These are phyloP conservation scores for Agrotis ipsilon DNA, from an alignment of 2,888 invertebrate genomes.

Conservation along the genomic window DNA sequence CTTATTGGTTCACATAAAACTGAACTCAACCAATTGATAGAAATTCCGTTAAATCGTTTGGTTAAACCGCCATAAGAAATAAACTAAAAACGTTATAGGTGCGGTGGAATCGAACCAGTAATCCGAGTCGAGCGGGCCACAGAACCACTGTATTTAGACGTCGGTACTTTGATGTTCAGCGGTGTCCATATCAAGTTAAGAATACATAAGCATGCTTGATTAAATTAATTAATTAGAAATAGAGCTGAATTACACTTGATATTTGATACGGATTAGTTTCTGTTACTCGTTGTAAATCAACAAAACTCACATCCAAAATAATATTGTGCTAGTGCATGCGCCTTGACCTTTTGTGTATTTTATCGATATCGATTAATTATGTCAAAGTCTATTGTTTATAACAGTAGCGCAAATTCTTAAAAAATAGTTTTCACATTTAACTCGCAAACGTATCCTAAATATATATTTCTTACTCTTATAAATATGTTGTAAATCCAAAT, in stretches of 20 bases:
- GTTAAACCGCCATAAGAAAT: constrained; percentile 21
- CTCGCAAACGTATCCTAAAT: no score
- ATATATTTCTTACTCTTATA: not conserved
- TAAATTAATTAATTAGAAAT: constrained; percentile 22
- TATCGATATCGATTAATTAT: constrained; percentile 26
- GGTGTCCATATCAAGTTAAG: constrained; percentile 1
- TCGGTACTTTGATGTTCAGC: constrained; percentile 16
- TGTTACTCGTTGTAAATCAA: not conserved
- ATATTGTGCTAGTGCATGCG: not conserved
- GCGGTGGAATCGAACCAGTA: constrained; percentile 3
- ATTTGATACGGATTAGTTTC: constrained; percentile 1
- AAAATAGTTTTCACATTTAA: no score
- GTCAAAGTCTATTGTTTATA: not conserved
- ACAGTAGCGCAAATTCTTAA: no score
- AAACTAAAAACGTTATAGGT: not conserved
- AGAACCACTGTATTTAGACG: constrained; percentile 17
- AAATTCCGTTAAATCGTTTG: constrained; percentile 33
- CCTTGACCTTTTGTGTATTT: not conserved
- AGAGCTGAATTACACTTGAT: not conserved
- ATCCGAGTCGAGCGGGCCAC: constrained; percentile 9
- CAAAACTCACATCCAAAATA: not conserved
- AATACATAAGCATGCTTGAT: constrained; percentile 16
- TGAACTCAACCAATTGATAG: constrained; percentile 17
- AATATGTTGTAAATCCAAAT: not conserved
- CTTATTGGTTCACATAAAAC: not conserved